These are phyloP conservation scores for Sebastes kiyomatsui DNA, from an alignment of 2,797 vertebrate genomes.

Conservation along the genomic window DNA sequence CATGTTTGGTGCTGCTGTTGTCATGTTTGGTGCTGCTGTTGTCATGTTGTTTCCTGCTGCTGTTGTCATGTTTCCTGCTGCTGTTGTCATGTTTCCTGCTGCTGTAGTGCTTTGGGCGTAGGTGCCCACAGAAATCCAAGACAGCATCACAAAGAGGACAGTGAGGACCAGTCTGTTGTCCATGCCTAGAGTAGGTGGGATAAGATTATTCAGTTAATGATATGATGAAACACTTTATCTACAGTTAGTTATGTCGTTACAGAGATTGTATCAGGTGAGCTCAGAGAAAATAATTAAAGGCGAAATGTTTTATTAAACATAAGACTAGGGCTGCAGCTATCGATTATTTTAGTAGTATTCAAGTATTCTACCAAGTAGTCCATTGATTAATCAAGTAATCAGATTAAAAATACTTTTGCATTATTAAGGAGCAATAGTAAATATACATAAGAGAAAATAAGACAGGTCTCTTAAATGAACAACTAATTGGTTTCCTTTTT, in stretches of 20 bases:
- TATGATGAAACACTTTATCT: neutral
- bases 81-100: fast-evolving
- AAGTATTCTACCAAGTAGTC: no score
- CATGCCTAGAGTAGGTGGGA: conserved; percentile 42
- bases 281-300: neutral
- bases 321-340: no score
- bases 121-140: conserved; percentile 7
- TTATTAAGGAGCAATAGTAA: no score
- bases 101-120: fast-evolving
- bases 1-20: fast-evolving
- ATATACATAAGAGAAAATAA: no score
- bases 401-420: no score
- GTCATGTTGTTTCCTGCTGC: fast-evolving
- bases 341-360: no score
- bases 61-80: fast-evolving
- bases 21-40: fast-evolving
- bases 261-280: neutral
- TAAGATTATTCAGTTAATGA: neutral
- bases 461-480: no score
- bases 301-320: neutral
- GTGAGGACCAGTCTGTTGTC: conserved; percentile 34
- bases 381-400: no score
- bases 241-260: neutral
- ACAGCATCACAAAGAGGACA: conserved; percentile 37
- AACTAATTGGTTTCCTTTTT: no score